These are phyloP conservation scores for Poecilus cupreus DNA, from an alignment of 2,888 invertebrate species.

Conservation along the genomic window DNA sequence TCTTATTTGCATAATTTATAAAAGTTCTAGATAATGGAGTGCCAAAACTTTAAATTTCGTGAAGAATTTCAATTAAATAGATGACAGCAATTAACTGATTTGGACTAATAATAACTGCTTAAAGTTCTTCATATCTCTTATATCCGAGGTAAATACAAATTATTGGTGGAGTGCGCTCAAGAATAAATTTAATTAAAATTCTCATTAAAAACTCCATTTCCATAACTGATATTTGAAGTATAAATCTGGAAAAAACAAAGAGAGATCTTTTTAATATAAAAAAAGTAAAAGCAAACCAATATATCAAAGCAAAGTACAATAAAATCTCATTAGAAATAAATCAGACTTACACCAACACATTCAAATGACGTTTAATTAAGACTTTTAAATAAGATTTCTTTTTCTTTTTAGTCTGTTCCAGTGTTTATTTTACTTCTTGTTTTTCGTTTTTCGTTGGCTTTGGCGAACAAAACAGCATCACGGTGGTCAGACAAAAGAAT, in stretches of 20 bases:
- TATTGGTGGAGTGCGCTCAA: not conserved
- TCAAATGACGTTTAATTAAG: constrained; percentile 15
- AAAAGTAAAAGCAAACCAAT: not conserved
- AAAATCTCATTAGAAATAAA: constrained; percentile 24
- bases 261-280: not conserved
- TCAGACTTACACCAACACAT: not conserved
- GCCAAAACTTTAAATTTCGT: no score
- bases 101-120: not conserved
- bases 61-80: no score
- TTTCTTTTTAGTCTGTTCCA: not conserved
- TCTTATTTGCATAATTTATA: not conserved
- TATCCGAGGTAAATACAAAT: not conserved
- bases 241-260: not conserved
- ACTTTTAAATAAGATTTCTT: constrained; percentile 27
- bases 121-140: not conserved
- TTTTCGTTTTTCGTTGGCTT: not conserved
- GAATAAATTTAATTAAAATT: not conserved
- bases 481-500: not conserved
- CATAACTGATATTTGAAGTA: not conserved
- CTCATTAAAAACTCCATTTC: not conserved
- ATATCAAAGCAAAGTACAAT: not conserved
- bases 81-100: no score
- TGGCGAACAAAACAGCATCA: not conserved
- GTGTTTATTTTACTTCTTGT: not conserved
- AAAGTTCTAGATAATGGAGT: no score